Conservation (phyloP, 2,888 invertebrate species). For the Shargacucullia verbasci region DNA sequence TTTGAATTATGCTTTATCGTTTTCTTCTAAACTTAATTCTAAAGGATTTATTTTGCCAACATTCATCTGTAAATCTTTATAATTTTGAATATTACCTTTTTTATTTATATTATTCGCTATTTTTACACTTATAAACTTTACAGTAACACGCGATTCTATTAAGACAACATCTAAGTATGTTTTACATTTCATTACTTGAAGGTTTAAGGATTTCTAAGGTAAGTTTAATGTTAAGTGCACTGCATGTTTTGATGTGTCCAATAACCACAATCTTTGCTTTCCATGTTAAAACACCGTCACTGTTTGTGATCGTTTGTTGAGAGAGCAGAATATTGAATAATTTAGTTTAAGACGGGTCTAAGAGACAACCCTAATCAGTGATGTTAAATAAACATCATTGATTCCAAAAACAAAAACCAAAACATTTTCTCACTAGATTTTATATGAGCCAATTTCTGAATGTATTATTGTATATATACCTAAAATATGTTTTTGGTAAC, state of each 20-base stretch:
- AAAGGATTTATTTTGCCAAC: slow-evolving; percentile 10
- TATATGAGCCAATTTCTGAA: too few relatives aligned
- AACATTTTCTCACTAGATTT: neutral
- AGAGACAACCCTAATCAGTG: neutral
- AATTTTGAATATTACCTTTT: slow-evolving; percentile 10
- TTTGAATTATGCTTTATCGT: slow-evolving; percentile 2
- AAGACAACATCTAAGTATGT: slow-evolving; percentile 31
- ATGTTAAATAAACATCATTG: too few relatives aligned
- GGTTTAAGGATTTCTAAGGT: slow-evolving; percentile 52
- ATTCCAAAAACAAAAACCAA: too few relatives aligned
- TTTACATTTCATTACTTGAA: slow-evolving; percentile 44
- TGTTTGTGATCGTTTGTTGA: slow-evolving; percentile 29
- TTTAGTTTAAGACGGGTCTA: slow-evolving; percentile 21
- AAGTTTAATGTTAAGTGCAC: slow-evolving; percentile 59
- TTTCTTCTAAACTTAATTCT: slow-evolving; percentile 1
- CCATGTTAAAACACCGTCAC: slow-evolving; percentile 44
- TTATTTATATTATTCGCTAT: slow-evolving; percentile 19
- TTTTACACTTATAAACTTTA: slow-evolving; percentile 36
- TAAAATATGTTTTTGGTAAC: too few relatives aligned
- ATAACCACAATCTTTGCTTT: slow-evolving; percentile 51
- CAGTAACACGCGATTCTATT: slow-evolving; percentile 38
- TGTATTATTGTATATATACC: too few relatives aligned
- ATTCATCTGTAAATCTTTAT: neutral
- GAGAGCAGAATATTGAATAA: slow-evolving; percentile 18
- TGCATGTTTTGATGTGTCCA: slow-evolving; percentile 62